Evolutionary conservation across 2,113 vertebrate genomes (phyloP), one percentile per base, ranked within the genome.

Genomic region (Oreotrochilus melanogaster): DNA sequence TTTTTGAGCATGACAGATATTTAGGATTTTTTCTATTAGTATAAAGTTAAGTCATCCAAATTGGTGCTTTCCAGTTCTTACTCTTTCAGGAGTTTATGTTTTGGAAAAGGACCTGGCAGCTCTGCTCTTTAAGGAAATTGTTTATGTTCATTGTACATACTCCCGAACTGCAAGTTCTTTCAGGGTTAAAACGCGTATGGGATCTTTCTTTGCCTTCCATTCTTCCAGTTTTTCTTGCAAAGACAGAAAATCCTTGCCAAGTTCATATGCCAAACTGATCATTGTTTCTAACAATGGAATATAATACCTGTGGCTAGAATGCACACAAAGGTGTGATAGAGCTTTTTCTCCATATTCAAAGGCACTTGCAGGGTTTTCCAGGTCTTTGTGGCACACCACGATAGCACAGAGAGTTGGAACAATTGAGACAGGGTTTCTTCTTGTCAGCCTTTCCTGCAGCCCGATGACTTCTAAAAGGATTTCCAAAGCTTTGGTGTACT

Each of bases 81-180:
- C 5, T 61, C 58, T 37, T 85, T 28, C 14, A 86, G 35, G 50
- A 66, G 25, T 50, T 27, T 67, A 35, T 57, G 16, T 42, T 47
- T 0, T 1, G 74, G 71, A 73, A 43, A 73, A 85, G 18, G 23
- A 62, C 16, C 42, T 61, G 42, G 43, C 10, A 69, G 24, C 35
- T 92, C 91, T 81, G 28, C 19, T 66, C 27, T 67, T 57, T 12
- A 74, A 53, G 33, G 39, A n/a, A 60, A 3, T 18, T 11, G 6
- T 33, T 75, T 39, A 4, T 42, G 33, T 17, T 98, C 95, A 98
- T 23, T 88, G 58, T n/a, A 98, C 35, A 0, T 98, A 99, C 39
- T 99, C 98, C 4, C 97, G 98, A 54, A 99, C 98, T 2, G 98
- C 98, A 16, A 99, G 95, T 85, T 99, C 99, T 93, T 99, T 99